Evolutionary conservation across 2,888 invertebrate species (phyloP).

Genomic region (Tupiocoris notatus): DNA sequence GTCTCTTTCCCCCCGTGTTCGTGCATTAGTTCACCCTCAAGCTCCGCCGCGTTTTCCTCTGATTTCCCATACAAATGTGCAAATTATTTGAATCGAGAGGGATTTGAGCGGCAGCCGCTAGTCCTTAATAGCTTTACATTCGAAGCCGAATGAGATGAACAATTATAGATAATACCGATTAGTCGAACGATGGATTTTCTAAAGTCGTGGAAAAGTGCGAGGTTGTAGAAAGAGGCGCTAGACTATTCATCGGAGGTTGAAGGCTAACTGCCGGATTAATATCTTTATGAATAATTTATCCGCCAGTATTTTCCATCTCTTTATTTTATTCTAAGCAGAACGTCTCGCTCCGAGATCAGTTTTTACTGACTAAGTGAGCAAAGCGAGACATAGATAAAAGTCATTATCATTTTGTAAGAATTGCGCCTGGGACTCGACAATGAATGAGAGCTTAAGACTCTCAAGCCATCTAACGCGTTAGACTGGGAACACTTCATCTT

Average conservation of each 20-base stretch:
- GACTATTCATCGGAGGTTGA: background rate
- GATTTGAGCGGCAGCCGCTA: too few species aligned
- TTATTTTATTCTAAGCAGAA: conserved; percentile 2
- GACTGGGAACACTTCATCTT: background rate
- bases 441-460: background rate
- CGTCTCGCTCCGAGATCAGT: background rate
- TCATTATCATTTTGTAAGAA: conserved; percentile 4
- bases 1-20: background rate
- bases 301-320: background rate
- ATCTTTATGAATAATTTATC: conserved; percentile 30
- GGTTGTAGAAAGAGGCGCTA: background rate
- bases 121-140: too few species aligned
- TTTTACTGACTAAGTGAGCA: background rate
- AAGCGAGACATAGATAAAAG: conserved; percentile 3
- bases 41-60: conserved; percentile 19
- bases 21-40: background rate
- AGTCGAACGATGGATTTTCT: conserved; percentile 41
- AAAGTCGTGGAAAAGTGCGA: background rate
- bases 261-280: conserved; percentile 1
- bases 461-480: background rate
- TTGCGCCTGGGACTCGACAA: background rate
- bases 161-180: conserved; percentile 31
- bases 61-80: conserved; percentile 50
- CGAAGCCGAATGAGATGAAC: too few species aligned
- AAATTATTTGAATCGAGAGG: too few species aligned